Conservation (phyloP, 64 coral and sea anemone genomes). For the Pachyseris speciosa region DNA sequence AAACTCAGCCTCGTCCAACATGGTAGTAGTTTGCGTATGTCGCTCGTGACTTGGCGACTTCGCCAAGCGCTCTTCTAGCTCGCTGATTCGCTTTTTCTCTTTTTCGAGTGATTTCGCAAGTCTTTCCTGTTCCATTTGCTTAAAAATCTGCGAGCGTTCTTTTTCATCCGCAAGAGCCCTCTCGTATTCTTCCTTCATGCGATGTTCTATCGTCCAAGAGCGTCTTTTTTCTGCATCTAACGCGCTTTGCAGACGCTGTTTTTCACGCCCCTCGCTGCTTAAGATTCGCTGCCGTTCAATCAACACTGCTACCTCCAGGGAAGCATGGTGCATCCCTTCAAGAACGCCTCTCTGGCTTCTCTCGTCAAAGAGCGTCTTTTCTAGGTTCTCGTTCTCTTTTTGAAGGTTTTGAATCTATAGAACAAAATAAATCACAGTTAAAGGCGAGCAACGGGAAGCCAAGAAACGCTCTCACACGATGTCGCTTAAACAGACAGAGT, state of each 20-base stretch:
- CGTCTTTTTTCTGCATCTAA: conserved; percentile 79
- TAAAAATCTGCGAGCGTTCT: neutral
- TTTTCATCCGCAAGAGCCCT: conserved; percentile 65
- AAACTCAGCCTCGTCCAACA: conserved; percentile 31
- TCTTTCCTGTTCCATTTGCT: conserved; percentile 60
- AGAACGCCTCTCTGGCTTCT: conserved; percentile 49
- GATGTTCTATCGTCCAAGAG: conserved; percentile 69
- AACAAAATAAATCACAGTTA: too few relatives aligned
- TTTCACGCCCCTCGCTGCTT: conserved; percentile 41
- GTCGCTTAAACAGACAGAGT: too few relatives aligned
- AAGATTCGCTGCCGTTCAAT: conserved; percentile 56
- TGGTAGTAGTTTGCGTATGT: conserved; percentile 12
- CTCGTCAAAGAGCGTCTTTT: conserved; percentile 77
- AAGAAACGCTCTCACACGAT: too few relatives aligned
- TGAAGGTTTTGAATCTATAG: conserved; percentile 59
- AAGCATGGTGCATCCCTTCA: conserved; percentile 46
- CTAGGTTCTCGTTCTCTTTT: conserved; percentile 65
- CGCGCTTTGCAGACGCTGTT: conserved; percentile 37
- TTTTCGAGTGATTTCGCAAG: conserved; percentile 65
- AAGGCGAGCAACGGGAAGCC: too few relatives aligned
- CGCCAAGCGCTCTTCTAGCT: neutral
- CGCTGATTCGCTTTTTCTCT: conserved; percentile 26
- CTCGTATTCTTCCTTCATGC: conserved; percentile 70
- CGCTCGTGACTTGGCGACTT: conserved; percentile 37
- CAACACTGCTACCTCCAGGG: conserved; percentile 65